Percentiles rank a stretch among this genome's conserved stretches.
These are phyloP conservation scores for Halictus ligatus DNA, from an alignment of 2,888 invertebrate genomes.

Conservation along the genomic window DNA sequence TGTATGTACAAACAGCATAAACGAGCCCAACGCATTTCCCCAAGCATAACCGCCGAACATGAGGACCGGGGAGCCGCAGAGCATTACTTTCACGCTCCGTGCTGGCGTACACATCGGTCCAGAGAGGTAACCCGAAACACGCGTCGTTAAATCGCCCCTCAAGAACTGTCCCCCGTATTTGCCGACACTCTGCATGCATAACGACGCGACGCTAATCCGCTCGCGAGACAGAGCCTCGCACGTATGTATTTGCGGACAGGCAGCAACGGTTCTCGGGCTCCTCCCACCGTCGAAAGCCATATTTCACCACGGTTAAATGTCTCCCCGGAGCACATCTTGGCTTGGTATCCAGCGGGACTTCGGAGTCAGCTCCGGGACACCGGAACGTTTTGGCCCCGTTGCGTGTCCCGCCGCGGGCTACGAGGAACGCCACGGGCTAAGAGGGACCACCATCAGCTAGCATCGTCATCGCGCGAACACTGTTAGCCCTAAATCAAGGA, in stretches of 20 bases:
- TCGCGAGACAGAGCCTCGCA: neutral
- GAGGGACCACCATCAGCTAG: neutral
- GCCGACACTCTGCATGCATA: slow-evolving; percentile 13
- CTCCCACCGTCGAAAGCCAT: slow-evolving; percentile 50
- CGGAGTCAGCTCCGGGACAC: slow-evolving; percentile 6
- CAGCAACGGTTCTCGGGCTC: neutral
- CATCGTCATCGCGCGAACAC: neutral
- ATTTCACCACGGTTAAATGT: slow-evolving; percentile 66
- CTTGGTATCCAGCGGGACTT: slow-evolving; percentile 44
- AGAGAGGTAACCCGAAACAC: neutral
- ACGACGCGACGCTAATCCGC: slow-evolving; percentile 28
- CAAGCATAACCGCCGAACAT: neutral
- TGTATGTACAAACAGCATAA: neutral
- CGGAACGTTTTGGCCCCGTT: neutral
- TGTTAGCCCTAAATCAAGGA: slow-evolving; percentile 72
- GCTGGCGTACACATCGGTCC: neutral
- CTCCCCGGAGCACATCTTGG: slow-evolving; percentile 48
- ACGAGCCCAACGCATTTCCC: neutral
- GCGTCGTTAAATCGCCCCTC: neutral
- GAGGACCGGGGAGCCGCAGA: neutral
- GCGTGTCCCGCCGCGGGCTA: neutral
- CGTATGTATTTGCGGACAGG: slow-evolving; percentile 34
- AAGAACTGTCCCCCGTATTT: slow-evolving; percentile 18
- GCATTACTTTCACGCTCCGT: neutral
- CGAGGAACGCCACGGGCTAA: slow-evolving; percentile 1